Percentiles rank a stretch among this genome's conserved stretches.
Evolutionary conservation across 2,113 vertebrate species (phyloP).

Genomic region (Platysternon megacephalum): DNA sequence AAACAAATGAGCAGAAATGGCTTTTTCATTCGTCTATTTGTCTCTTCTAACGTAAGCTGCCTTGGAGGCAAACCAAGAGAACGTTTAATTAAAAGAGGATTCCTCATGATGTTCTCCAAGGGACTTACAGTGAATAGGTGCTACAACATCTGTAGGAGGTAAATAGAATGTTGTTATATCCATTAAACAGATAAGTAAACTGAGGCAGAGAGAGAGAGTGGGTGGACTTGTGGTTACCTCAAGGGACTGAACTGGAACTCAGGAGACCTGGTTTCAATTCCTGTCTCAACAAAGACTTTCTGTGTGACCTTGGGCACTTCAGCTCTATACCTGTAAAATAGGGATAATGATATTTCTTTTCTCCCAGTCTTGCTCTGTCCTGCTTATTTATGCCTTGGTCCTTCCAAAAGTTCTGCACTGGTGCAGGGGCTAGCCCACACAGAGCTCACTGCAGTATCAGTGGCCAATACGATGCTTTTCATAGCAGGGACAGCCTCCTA

Average conservation of each 20-base stretch:
- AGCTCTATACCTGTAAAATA: not conserved
- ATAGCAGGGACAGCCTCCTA: not conserved
- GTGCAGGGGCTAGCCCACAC: not conserved
- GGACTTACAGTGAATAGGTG: not conserved
- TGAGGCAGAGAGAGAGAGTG: not conserved
- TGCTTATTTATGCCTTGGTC: not conserved
- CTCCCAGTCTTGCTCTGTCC: not conserved
- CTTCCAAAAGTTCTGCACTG: not conserved
- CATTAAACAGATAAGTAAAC: not conserved
- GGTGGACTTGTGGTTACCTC: not conserved
- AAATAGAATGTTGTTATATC: not conserved
- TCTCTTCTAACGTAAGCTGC: not conserved
- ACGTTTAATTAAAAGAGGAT: not conserved
- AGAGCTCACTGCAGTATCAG: not conserved
- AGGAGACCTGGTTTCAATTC: not conserved
- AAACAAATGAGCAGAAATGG: not conserved
- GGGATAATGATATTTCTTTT: not conserved
- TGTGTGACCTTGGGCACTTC: not conserved
- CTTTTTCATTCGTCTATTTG: not conserved
- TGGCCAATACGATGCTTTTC: not conserved
- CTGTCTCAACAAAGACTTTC: not conserved
- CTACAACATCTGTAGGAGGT: not conserved
- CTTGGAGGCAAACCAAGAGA: not conserved
- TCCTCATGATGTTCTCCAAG: not conserved
- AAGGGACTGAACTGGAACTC: not conserved